phyloP scores from a whole-genome alignment of 2,797 vertebrate genomes.

The Poeciliopsis gracilis region DNA sequence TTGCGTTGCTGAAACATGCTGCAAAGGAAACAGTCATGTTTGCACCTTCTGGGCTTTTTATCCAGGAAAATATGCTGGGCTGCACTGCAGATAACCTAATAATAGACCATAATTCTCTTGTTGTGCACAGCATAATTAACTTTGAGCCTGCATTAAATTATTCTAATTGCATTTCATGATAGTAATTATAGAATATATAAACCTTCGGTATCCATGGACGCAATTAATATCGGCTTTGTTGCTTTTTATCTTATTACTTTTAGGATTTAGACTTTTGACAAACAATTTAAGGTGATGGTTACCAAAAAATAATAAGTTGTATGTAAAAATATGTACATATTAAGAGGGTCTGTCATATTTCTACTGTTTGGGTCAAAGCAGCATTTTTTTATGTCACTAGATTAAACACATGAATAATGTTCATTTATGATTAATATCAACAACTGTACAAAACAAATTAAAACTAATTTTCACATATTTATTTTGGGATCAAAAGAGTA shows the following conservation, averaged over 20 bases:
- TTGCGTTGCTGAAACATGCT: slow-evolving; percentile 10
- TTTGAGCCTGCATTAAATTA: slow-evolving; percentile 12
- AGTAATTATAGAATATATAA: slow-evolving; percentile 6
- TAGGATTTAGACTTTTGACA: neutral
- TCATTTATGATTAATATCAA: neutral
- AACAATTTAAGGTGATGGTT: neutral
- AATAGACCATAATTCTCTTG: neutral
- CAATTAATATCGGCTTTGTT: slow-evolving; percentile 9
- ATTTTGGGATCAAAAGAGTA: neutral
- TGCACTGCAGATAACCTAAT: slow-evolving; percentile 18
- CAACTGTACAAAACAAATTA: neutral
- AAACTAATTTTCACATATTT: neutral
- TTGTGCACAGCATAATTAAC: slow-evolving; percentile 8
- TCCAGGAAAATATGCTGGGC: neutral
- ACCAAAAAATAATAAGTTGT: neutral
- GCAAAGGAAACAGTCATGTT: neutral
- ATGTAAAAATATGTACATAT: neutral
- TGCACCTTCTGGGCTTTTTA: slow-evolving; percentile 4
- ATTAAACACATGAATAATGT: neutral
- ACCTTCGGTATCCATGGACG: slow-evolving; percentile 10
- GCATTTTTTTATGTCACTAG: neutral
- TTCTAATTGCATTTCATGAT: slow-evolving; percentile 23
- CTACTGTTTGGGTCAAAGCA: neutral
- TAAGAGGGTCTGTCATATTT: neutral
- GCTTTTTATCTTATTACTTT: slow-evolving; percentile 2